These are phyloP conservation scores for Folsomia candida DNA, from an alignment of 2,888 invertebrate species.

Conservation along the genomic window DNA sequence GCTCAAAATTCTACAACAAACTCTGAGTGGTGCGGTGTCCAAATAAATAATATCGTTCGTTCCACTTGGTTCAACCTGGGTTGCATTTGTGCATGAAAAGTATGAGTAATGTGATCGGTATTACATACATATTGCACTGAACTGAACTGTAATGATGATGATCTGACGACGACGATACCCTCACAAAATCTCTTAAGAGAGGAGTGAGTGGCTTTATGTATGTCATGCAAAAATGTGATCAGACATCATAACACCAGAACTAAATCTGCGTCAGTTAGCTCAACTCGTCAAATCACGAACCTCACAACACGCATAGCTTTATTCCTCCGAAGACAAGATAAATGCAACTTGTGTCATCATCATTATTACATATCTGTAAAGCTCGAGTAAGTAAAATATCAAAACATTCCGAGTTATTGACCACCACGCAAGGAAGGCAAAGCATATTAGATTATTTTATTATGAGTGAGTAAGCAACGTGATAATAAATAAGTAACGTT, in stretches of 20 bases:
- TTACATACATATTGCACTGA: too few species aligned
- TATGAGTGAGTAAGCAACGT: not conserved
- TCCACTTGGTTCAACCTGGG: too few species aligned
- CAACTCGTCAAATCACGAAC: not conserved
- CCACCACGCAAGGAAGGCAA: not conserved
- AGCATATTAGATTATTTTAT: not conserved
- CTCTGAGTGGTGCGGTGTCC: too few species aligned
- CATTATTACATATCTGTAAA: not conserved
- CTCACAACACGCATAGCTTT: not conserved
- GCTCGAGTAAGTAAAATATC: not conserved
- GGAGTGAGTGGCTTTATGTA: too few species aligned
- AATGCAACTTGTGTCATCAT: not conserved
- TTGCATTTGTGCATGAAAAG: too few species aligned
- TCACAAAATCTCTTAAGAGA: too few species aligned
- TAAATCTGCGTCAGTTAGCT: not conserved
- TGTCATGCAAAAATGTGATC: conserved; percentile 7
- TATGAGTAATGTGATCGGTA: too few species aligned
- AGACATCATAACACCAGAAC: not conserved
- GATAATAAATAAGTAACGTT: not conserved
- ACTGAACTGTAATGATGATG: conserved; percentile 8
- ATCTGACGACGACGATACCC: too few species aligned
- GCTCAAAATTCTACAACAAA: not conserved
- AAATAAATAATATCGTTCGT: too few species aligned
- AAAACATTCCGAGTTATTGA: not conserved
- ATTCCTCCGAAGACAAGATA: not conserved